These are phyloP conservation scores for Thaumetopoea pityocampa DNA, from an alignment of 1,140 invertebrate genomes.

Conservation along the genomic window DNA sequence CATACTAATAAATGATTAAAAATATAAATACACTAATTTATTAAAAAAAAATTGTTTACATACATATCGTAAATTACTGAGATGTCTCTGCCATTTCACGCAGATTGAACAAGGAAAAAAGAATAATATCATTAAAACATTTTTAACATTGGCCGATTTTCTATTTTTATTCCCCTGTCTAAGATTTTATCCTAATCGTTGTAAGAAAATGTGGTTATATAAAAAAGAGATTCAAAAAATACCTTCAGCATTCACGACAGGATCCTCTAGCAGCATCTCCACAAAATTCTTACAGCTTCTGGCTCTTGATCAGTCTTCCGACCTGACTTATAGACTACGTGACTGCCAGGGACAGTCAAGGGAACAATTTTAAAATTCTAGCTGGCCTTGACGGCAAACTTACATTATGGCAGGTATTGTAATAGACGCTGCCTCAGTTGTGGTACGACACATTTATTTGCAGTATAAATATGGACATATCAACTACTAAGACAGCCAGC, in stretches of 20 bases:
- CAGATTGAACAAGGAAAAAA: too few species aligned
- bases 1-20: too few species aligned
- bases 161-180: too few species aligned
- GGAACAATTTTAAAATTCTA: slow-evolving; percentile 74
- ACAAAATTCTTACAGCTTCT: slow-evolving; percentile 68
- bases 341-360: slow-evolving; percentile 75
- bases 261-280: slow-evolving; percentile 69
- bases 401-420: slow-evolving; percentile 33
- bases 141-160: too few species aligned
- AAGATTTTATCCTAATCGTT: too few species aligned
- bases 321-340: slow-evolving; percentile 76
- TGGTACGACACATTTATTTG: slow-evolving; percentile 53
- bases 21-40: too few species aligned
- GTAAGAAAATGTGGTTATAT: slow-evolving; percentile 55
- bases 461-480: slow-evolving; percentile 34
- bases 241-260: slow-evolving; percentile 67
- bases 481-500: slow-evolving; percentile 27
- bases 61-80: too few species aligned
- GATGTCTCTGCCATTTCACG: too few species aligned
- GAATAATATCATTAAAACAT: too few species aligned
- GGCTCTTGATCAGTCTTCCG: slow-evolving; percentile 73
- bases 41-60: too few species aligned
- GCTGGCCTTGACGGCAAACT: slow-evolving; percentile 52
- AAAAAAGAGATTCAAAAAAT: slow-evolving; percentile 74
- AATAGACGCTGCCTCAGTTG: slow-evolving; percentile 35